Base-by-base conservation (phyloP, 1,140 invertebrate species). In the Portunus trituberculatus region DNA sequence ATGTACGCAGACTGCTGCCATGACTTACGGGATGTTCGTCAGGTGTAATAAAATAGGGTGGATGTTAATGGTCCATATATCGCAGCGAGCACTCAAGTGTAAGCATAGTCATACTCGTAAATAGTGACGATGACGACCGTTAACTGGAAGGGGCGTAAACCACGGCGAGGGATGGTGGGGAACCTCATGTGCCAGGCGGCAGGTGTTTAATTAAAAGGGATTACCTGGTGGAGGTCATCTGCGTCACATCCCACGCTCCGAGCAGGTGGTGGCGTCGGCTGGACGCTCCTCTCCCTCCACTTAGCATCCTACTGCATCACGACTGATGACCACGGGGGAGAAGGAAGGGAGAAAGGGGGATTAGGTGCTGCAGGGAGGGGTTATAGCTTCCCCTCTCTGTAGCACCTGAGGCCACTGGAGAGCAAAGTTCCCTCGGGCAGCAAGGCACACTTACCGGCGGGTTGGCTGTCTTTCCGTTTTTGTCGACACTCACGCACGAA, bases 131-230 rank as follows among this genome's bases (percentile, higher is more conserved):
- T 76, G 67, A 76, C 67, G 67, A 25, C 67, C 20, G 67, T 76
- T n/a, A 76, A 76, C 20, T 76, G 25, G 67, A 76, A n/a, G 67
- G 6, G 20, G 20, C 25, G 67, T 76, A n/a, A 76, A 76, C 67
- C 67, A 76, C 20, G n/a, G 52, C 12, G 52, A 59, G 52, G 12
- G 52, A 20, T 59, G 52, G 67, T 76, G 25, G 67, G 67, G 67
- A 76, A 76, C 67, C 67, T n/a, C 20, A n/a, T n/a, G 67, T 20
- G n/a, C n/a, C 46, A 14, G 90, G 90, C 59, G 67, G 52, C 90
- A 91, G 90, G 52, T 91, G 90, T 76, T 91, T 76, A 67, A 91
- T 91, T 76, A 91, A 91, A 32, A 91, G 32, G 59, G 67, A 91
- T 76, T 76, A 76, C 14, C 90, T n/a, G 29, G 28, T 32, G 59